Evolutionary conservation across 2,113 vertebrate genomes (phyloP), one percentile per base, ranked within the genome.

Genomic region (Spheniscus mendiculus): DNA sequence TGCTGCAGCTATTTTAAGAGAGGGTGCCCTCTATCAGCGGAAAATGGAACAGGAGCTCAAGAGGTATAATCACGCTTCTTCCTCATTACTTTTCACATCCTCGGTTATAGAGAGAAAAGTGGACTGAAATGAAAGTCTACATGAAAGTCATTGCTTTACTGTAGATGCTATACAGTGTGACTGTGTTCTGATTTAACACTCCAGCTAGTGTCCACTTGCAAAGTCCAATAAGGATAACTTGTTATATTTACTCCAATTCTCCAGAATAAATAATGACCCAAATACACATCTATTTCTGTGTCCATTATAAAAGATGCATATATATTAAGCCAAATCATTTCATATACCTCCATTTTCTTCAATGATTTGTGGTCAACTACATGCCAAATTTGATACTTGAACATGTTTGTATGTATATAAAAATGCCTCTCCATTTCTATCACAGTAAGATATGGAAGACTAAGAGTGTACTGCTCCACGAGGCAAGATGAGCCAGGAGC

Each of bases 1-100:
- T 94, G 97, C 98, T 5, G 98, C 99, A 3, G 98, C 99, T 83
- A 98, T 99, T 94, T 96, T 99, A 88, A 98, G 99, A 63, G 99
- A 99, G 93, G 98, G 97, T 61, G 99, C 98, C 47, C 97, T 99
- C 29, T 98, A 98, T 94, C 98, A 99, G 80, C 98, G 98, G 42
- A 98, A 98, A 96, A 94, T 98, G 96, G 98, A 99, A 95, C 96
- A 98, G 59, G 99, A 99, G 77, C 95, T 99, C 52, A 97, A 98
- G 87, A 99, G 98, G 99, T 99, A 98, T 3, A 34, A 29, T 25
- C 40, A 18, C 0, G 0, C 30, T 55, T 47, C n/a, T 14, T 69
- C 21, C 38, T 52, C 62, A 22, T n/a, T 77, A n/a, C 32, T 62
- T 89, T 65, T 55, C 78, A 85, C 49, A 61, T 67, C 40, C 14